Evolutionary conservation across 1,140 invertebrate species (phyloP).

Genomic region (Helicoverpa armigera): DNA sequence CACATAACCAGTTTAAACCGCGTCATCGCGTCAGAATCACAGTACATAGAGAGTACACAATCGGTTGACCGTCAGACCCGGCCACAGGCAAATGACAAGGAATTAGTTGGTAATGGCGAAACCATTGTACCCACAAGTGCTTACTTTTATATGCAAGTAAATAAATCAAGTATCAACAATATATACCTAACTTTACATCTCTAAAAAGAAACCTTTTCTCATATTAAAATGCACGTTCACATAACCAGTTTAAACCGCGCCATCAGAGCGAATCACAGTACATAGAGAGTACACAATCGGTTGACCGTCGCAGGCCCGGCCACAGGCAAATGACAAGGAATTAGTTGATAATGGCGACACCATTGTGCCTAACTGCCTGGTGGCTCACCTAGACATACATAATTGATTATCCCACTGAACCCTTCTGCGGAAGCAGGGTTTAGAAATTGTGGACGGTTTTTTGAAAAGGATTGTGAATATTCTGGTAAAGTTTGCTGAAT

Average conservation of each 20-base stretch:
- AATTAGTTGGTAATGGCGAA: conserved; percentile 84
- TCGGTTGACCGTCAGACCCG: conserved; percentile 71
- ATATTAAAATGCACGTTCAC: background rate
- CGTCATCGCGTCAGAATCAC: conserved; percentile 56
- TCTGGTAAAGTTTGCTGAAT: background rate
- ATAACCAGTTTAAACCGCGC: background rate
- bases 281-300: conserved; percentile 61
- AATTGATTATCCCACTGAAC: conserved; percentile 80
- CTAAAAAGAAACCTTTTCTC: too few species aligned
- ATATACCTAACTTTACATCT: too few species aligned
- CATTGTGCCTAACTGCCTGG: conserved; percentile 80
- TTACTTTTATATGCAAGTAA: too few species aligned
- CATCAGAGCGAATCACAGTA: conserved; percentile 59
- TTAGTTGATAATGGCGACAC: conserved; percentile 83
- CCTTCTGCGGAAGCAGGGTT: conserved; percentile 53
- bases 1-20: background rate
- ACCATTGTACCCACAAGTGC: conserved; percentile 73
- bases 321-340: conserved; percentile 85
- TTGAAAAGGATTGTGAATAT: background rate
- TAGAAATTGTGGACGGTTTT: conserved; percentile 32
- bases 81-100: conserved; percentile 84
- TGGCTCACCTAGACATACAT: conserved; percentile 80
- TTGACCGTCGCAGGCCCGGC: conserved; percentile 72
- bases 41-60: conserved; percentile 59
- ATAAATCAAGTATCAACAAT: too few species aligned